Percentiles rank a stretch among this genome's conserved stretches.
Conservation (phyloP, 2,888 invertebrate species). For the Trisateles emortualis region DNA sequence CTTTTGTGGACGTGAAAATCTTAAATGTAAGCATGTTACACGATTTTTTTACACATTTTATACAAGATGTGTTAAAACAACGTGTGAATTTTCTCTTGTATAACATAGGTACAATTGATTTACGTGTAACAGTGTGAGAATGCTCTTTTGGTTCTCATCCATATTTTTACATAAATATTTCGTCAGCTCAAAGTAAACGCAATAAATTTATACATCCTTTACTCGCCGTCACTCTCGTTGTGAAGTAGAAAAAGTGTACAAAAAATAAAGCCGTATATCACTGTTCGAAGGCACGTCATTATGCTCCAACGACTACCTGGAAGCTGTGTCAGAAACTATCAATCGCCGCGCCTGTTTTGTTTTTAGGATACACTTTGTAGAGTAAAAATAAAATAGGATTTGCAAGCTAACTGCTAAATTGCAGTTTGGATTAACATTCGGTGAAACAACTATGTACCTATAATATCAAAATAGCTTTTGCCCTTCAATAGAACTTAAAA, state of each 20-base stretch:
- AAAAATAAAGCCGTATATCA: slow-evolving; percentile 42
- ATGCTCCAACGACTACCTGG: slow-evolving; percentile 32
- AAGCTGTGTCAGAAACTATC: slow-evolving; percentile 36
- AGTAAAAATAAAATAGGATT: background rate
- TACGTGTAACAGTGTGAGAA: too few relatives aligned
- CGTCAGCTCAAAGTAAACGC: background rate
- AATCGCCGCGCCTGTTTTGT: background rate
- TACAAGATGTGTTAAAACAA: too few relatives aligned
- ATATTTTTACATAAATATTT: background rate
- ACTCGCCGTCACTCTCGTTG: background rate
- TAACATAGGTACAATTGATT: too few relatives aligned
- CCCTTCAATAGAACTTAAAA: too few relatives aligned
- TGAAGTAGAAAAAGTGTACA: slow-evolving; percentile 27
- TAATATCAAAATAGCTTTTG: too few relatives aligned
- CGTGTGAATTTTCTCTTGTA: too few relatives aligned
- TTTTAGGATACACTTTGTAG: slow-evolving; percentile 10
- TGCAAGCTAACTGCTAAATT: background rate
- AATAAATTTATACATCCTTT: background rate
- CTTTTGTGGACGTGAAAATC: too few relatives aligned
- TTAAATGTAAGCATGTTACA: too few relatives aligned
- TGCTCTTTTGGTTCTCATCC: too few relatives aligned
- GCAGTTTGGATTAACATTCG: background rate
- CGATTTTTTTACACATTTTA: too few relatives aligned
- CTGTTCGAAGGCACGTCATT: slow-evolving; percentile 27
- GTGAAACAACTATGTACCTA: too few relatives aligned